Base-by-base conservation (phyloP, 2,888 invertebrate species). In the Polylopha cassiicola region DNA sequence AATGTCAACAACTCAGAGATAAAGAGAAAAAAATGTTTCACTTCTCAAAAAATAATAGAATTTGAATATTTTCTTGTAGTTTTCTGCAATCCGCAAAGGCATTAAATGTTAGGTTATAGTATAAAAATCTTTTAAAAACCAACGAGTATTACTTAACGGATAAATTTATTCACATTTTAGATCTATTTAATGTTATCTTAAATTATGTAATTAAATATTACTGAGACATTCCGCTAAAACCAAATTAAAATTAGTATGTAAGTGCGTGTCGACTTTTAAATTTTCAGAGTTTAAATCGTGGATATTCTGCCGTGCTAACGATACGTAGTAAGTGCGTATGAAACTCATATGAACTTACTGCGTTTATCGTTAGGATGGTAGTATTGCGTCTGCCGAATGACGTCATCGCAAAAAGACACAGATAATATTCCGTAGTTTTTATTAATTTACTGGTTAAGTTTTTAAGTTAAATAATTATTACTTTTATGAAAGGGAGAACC, bases 401-500 rank as follows among this genome's bases (percentile, higher is more conserved):
- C 6, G 5, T 24, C 14, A 9, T 17, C 11, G 10, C 4, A 21
- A 9, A 21, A 29, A 13, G 24, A 23, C 6, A 9, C 15, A 7
- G 11, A 7, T 16, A 22, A 14, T 23, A 28, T 21, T 29, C 8
- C 21, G 34, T 10, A 5, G 16, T 16, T 7, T 20, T 39, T 29
- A 5, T 27, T 38, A 21, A 38, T 24, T 36, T 43, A 32, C 29
- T 26, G 30, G 36, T 39, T 39, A 51, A 38, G 45, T 43, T 48
- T n/a, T n/a, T 33, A 43, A 11, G 33, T 47, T 52, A 48, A 49
- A 30, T 31, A 31, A 17, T 38, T 41, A 44, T 46, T 32, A 34
- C 42, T 47, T 48, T 50, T 42, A 49, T 48, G 24, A 66, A 68
- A 73, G 69, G 73, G 58, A 68, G 66, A 73, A 80, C 79, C 82